These are phyloP conservation scores for Leptoclinus maculatus DNA, from an alignment of 2,797 vertebrate species.

Conservation along the genomic window DNA sequence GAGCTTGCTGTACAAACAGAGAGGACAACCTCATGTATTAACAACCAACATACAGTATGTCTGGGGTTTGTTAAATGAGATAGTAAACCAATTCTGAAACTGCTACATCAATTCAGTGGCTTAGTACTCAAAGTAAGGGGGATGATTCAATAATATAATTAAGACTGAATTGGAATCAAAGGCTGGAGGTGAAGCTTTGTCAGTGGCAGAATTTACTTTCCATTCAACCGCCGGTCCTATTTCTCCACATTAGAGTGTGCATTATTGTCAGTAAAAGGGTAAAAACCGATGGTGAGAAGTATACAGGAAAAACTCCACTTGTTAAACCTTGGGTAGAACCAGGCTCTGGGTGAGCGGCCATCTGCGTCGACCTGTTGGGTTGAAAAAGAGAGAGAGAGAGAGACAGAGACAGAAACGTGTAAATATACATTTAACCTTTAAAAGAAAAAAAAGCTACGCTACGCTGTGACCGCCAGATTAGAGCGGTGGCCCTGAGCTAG, in stretches of 20 bases:
- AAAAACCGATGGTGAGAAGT: not conserved
- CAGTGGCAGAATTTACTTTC: not conserved
- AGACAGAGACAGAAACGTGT: not conserved
- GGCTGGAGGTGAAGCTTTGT: not conserved
- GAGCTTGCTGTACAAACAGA: slow-evolving; percentile 1
- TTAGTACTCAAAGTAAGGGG: not conserved
- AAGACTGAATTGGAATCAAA: not conserved
- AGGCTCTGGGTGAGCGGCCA: not conserved
- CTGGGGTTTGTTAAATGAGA: not conserved
- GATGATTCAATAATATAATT: not conserved
- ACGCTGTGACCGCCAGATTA: too few relatives aligned
- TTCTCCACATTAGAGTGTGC: not conserved
- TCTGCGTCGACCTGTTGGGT: not conserved
- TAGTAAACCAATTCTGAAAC: not conserved
- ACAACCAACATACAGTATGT: not conserved
- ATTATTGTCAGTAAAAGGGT: not conserved
- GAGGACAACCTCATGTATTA: not conserved
- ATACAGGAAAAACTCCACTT: too few relatives aligned
- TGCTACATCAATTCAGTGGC: not conserved
- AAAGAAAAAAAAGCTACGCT: too few relatives aligned
- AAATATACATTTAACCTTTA: not conserved
- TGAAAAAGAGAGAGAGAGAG: not conserved
- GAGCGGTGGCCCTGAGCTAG: too few relatives aligned
- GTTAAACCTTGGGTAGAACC: not conserved
- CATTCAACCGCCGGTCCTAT: not conserved